Conservation (phyloP, 2,888 invertebrate species). For the Osedax fenrisi region DNA sequence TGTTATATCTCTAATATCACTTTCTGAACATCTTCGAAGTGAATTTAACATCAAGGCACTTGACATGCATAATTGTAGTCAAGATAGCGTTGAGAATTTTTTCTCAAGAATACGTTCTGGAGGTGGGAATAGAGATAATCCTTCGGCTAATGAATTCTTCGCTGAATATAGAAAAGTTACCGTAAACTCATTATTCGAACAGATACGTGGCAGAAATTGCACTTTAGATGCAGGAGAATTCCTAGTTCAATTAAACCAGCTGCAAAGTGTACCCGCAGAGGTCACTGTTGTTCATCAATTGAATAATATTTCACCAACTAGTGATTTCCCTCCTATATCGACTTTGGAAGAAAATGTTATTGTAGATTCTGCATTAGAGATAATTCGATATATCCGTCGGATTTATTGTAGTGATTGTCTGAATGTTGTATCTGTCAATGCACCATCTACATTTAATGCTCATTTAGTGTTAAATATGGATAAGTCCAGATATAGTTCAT, state of each 20-base stretch:
- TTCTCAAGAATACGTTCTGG: not conserved
- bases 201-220: not conserved
- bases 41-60: not conserved
- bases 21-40: not conserved
- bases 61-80: not conserved
- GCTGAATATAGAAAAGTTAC: not conserved
- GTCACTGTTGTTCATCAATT: not conserved
- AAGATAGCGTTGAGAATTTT: not conserved
- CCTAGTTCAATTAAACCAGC: not conserved
- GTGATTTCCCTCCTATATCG: too few relatives aligned
- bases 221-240: not conserved
- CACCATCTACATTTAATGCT: not conserved
- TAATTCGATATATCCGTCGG: not conserved
- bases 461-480: not conserved
- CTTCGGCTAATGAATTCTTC: not conserved
- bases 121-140: not conserved
- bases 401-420: not conserved
- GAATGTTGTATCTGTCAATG: not conserved
- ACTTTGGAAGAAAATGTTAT: not conserved
- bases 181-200: not conserved
- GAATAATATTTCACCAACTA: too few relatives aligned
- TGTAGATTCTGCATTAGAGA: not conserved
- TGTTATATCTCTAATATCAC: not conserved
- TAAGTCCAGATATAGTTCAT: not conserved
- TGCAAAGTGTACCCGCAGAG: not conserved